These are phyloP conservation scores for Pristionchus entomophagus DNA, from an alignment of 2,888 invertebrate species.

Conservation along the genomic window DNA sequence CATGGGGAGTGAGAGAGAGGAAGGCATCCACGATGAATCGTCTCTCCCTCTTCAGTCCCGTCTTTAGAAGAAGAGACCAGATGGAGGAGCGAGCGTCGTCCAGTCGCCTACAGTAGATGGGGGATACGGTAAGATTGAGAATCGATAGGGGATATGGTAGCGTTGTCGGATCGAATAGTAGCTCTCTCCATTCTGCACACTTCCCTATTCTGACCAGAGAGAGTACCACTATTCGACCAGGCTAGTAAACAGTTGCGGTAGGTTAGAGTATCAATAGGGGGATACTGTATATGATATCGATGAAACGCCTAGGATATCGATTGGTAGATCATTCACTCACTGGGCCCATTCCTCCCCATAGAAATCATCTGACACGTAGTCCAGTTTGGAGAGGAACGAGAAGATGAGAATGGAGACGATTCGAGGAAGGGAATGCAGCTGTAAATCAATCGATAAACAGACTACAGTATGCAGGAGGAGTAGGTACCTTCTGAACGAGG, in stretches of 20 bases:
- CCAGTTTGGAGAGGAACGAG: constrained; percentile 37
- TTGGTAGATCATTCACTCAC: constrained; percentile 3
- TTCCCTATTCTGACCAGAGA: no score
- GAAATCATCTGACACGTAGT: constrained; percentile 24
- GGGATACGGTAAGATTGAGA: background rate
- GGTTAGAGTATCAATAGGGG: no score
- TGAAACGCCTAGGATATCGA: background rate
- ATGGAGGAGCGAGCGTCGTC: background rate
- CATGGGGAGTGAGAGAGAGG: constrained; percentile 11
- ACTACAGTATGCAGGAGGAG: background rate
- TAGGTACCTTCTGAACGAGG: background rate
- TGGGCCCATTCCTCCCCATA: constrained; percentile 21
- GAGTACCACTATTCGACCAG: no score
- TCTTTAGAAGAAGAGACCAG: constrained; percentile 19
- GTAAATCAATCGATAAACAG: background rate
- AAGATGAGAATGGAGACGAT: constrained; percentile 37
- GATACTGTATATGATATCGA: background rate
- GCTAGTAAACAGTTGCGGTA: no score
- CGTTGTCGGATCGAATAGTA: no score
- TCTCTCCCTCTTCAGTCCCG: constrained; percentile 25
- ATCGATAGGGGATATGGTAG: background rate
- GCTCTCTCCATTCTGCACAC: no score
- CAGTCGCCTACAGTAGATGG: background rate
- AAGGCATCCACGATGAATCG: constrained; percentile 46
- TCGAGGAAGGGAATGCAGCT: constrained; percentile 40